phyloP scores from a whole-genome alignment of 2,888 invertebrate genomes.

The Caenorhabditis sulstoni region DNA sequence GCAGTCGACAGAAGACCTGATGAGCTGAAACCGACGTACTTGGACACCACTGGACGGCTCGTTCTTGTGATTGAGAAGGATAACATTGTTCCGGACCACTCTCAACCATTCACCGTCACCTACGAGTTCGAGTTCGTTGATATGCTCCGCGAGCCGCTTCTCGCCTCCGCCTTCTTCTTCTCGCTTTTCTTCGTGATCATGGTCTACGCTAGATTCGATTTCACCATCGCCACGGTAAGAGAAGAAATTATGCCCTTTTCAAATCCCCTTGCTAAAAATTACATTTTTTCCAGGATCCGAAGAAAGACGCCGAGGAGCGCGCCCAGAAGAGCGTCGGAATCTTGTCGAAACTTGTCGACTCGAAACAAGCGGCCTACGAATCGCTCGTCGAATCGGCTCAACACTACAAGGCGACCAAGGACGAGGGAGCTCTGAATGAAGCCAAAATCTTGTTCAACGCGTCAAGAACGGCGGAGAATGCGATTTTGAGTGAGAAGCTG shows the following conservation, averaged over 20 bases:
- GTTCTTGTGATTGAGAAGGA: slow-evolving; percentile 89
- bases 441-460: slow-evolving; percentile 84
- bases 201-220: slow-evolving; percentile 94
- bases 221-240: slow-evolving; percentile 86
- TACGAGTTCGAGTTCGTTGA: slow-evolving; percentile 91
- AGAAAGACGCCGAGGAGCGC: slow-evolving; percentile 83
- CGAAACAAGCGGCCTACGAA: slow-evolving; percentile 84
- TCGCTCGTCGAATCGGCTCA: slow-evolving; percentile 84
- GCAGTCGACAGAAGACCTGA: slow-evolving; percentile 87
- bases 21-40: slow-evolving; percentile 90
- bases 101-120: slow-evolving; percentile 88
- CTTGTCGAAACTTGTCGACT: slow-evolving; percentile 84
- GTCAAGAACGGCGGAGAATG: slow-evolving; percentile 84
- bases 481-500: slow-evolving; percentile 81
- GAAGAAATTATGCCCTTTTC: no score
- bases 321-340: slow-evolving; percentile 83
- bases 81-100: slow-evolving; percentile 95
- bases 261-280: no score
- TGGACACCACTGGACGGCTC: slow-evolving; percentile 94
- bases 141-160: slow-evolving; percentile 93
- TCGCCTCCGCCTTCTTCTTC: slow-evolving; percentile 91
- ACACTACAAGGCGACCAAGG: slow-evolving; percentile 84
- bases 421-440: slow-evolving; percentile 57
- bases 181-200: slow-evolving; percentile 92
- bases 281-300: slow-evolving; percentile 82